phyloP scores from a whole-genome alignment of 2,797 vertebrate genomes.

The Lagorchestes hirsutus region DNA sequence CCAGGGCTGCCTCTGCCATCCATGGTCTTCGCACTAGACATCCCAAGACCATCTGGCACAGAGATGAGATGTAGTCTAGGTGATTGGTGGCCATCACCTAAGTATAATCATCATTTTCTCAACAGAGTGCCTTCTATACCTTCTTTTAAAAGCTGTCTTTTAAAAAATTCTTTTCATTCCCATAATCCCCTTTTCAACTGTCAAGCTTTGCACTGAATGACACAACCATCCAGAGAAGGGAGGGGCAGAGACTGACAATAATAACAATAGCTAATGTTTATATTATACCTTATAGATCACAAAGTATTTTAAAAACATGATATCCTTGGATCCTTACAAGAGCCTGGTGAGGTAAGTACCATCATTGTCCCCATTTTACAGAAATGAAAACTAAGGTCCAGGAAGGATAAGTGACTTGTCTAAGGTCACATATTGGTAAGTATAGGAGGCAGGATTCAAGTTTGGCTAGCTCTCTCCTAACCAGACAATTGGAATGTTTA shows the following conservation, averaged over 20 bases:
- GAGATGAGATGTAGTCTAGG: not conserved
- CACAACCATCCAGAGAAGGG: not conserved
- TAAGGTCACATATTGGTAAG: not conserved
- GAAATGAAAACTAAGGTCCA: not conserved
- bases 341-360: not conserved
- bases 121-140: not conserved
- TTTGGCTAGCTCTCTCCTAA: not conserved
- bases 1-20: not conserved
- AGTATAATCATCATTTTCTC: not conserved
- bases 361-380: not conserved
- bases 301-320: not conserved
- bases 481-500: not conserved
- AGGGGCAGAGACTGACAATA: not conserved
- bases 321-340: not conserved
- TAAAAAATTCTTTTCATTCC: not conserved
- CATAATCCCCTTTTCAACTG: not conserved
- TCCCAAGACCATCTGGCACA: not conserved
- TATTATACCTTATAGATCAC: not conserved
- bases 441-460: not conserved
- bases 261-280: not conserved
- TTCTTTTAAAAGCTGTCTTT: not conserved
- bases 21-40: not conserved
- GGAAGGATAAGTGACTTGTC: not conserved
- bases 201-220: not conserved
- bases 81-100: not conserved